Evolutionary conservation across 2,797 vertebrate genomes (phyloP), one percentile per base, ranked within the genome.

Genomic region (Ambastaia sidthimunki): DNA sequence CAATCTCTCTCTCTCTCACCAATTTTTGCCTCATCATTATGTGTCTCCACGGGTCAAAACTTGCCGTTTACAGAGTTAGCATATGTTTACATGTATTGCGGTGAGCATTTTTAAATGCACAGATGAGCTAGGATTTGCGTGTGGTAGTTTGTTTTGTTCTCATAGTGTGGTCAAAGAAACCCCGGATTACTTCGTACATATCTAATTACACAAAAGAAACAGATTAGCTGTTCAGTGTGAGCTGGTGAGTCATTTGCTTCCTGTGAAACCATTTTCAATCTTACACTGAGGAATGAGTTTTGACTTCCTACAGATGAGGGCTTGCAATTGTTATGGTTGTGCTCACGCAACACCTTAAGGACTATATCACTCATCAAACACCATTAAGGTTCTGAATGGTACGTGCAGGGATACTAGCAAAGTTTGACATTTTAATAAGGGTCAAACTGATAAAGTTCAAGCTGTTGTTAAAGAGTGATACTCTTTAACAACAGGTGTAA

Each of bases 131-230:
- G 23, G 65, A 48, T 78, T 71, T 71, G 41, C 9, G 25, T 71
- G 67, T 37, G 28, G 74, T 59, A 63, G 47, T 54, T 78, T 71
- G 67, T 41, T 79, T 71, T 79, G 55, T 55, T 11, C 59, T 63
- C 44, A 4, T 19, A 16, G 28, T 65, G 68, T 79, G 65, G 77
- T 65, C 69, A 71, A 55, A 79, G 76, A 79, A 79, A 79, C 69
- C 69, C 59, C 1, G 59, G 69, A 72, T 72, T 71, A 79, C 47
- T 72, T 44, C 52, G 21, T 44, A 65, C 69, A 79, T 72, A 71
- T 79, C 69, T 19, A 41, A 59, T 72, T 79, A 55, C 76, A 79
- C 69, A 79, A 79, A 79, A 79, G 69, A 79, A 79, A 63, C 77
- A 55, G 77, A 54, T 79, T 79, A 79, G 59, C 77, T 63, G 28